Conservation (phyloP, 2,888 invertebrate species). For the Pollenia labialis region DNA sequence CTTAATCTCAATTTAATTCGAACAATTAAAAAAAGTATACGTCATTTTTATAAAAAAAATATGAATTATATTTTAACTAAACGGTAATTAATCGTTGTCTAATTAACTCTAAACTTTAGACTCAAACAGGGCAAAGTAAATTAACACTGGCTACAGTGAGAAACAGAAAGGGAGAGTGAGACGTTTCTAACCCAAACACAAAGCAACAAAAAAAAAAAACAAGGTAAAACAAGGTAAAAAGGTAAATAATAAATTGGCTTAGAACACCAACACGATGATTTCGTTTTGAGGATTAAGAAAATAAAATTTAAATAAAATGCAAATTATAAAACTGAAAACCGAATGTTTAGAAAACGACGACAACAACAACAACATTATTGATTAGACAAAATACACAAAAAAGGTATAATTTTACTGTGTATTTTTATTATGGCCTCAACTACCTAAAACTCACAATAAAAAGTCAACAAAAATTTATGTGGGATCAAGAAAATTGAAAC, state of each 20-base stretch:
- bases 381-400: slow-evolving; percentile 43
- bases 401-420: slow-evolving; percentile 29
- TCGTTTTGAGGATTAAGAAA: slow-evolving; percentile 2
- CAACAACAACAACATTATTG: slow-evolving; percentile 19
- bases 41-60: slow-evolving; percentile 42
- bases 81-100: slow-evolving; percentile 63
- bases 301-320: slow-evolving; percentile 47
- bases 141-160: neutral
- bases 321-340: slow-evolving; percentile 40
- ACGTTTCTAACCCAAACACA: slow-evolving; percentile 21
- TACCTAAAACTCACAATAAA: slow-evolving; percentile 32
- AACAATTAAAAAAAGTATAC: slow-evolving; percentile 3
- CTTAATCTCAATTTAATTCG: neutral
- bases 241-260: slow-evolving; percentile 4
- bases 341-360: neutral
- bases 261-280: slow-evolving; percentile 9
- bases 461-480: slow-evolving; percentile 40
- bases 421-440: slow-evolving; percentile 1
- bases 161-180: neutral
- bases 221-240: neutral
- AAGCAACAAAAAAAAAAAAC: neutral
- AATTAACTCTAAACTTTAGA: slow-evolving; percentile 37
- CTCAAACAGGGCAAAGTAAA: slow-evolving; percentile 18
- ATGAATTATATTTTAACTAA: slow-evolving; percentile 49
- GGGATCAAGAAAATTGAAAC: slow-evolving; percentile 42